Evolutionary conservation across 2,113 vertebrate genomes (phyloP).

Genomic region (Pachyramphus minor): DNA sequence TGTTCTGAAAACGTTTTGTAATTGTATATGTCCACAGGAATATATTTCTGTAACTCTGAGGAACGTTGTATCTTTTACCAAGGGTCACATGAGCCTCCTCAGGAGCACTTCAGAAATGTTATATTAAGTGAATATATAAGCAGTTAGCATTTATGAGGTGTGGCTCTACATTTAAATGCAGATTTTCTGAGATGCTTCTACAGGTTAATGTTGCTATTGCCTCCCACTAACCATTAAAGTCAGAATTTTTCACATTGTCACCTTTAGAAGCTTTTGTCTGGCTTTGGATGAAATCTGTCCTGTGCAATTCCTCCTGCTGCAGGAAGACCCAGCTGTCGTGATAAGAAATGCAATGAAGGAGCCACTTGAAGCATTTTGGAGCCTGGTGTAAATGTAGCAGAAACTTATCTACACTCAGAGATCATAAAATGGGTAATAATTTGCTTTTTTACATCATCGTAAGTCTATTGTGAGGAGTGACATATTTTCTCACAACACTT

Average conservation of each 20-base stretch:
- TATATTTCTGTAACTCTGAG: background rate
- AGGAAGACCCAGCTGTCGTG: rapidly evolving
- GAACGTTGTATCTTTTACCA: background rate
- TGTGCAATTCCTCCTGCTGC: background rate
- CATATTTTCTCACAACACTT: background rate
- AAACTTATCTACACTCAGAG: background rate
- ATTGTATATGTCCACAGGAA: background rate
- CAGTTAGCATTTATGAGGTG: background rate
- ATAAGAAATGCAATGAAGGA: background rate
- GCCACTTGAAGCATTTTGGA: background rate
- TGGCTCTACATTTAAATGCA: background rate
- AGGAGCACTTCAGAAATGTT: background rate
- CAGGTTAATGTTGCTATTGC: background rate
- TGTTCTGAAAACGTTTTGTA: background rate
- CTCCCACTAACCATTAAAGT: background rate
- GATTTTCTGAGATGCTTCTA: background rate
- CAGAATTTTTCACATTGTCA: background rate
- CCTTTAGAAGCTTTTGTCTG: background rate
- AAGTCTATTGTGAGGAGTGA: background rate
- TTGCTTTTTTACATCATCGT: background rate
- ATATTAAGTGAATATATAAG: background rate
- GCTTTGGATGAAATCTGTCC: background rate
- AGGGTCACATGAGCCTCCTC: background rate
- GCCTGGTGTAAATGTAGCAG: background rate
- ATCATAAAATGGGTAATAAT: background rate